These are phyloP conservation scores for Trachelus stipa DNA, from an alignment of 2,888 invertebrate genomes.

Conservation along the genomic window DNA sequence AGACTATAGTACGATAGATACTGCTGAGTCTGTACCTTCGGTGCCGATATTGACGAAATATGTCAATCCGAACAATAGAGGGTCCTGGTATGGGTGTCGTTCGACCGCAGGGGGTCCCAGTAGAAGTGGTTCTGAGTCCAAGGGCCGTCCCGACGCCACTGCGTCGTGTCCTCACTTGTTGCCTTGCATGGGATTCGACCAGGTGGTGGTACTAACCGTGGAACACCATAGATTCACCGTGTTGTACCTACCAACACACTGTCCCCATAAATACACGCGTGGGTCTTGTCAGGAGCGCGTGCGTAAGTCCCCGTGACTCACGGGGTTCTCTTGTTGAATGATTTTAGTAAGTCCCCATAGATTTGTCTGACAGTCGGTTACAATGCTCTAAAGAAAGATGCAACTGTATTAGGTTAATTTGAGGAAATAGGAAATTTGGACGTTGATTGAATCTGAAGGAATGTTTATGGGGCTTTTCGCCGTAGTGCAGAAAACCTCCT, in stretches of 20 bases:
- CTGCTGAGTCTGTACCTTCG: too few relatives aligned
- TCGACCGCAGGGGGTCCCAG: conserved; percentile 31
- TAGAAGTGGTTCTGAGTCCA: conserved; percentile 19
- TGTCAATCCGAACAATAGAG: conserved; percentile 18
- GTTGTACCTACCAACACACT: background rate
- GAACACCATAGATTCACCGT: conserved; percentile 1
- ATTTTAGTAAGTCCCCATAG: too few relatives aligned
- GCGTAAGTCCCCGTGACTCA: background rate
- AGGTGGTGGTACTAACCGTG: conserved; percentile 14
- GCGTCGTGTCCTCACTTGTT: conserved; percentile 28
- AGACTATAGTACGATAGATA: too few relatives aligned
- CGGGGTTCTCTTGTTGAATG: too few relatives aligned
- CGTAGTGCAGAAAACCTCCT: conserved; percentile 1
- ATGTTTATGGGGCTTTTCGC: conserved; percentile 46
- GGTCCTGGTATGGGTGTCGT: conserved; percentile 37
- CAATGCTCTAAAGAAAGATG: too few relatives aligned
- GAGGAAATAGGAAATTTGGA: too few relatives aligned
- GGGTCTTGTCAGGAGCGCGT: background rate
- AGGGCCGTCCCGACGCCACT: conserved; percentile 11
- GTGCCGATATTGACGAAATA: conserved; percentile 2
- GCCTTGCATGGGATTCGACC: conserved; percentile 25
- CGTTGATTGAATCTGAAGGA: conserved; percentile 18
- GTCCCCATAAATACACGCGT: background rate
- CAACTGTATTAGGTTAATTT: too few relatives aligned
- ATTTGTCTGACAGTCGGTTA: too few relatives aligned